Base-by-base conservation (phyloP, 2,113 vertebrate genomes). In the Aepyceros melampus region DNA sequence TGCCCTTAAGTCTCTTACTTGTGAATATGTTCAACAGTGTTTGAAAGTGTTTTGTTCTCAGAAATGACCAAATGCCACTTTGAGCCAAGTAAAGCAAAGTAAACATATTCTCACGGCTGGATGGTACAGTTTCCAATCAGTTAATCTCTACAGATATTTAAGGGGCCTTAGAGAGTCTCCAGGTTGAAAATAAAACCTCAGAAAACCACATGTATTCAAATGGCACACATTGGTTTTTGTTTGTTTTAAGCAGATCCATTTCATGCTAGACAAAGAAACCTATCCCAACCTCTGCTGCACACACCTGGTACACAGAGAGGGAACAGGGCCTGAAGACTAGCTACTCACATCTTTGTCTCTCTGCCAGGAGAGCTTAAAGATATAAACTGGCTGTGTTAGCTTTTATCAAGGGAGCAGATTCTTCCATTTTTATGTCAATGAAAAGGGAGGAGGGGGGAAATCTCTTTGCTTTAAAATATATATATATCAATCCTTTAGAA, bases 61-160 rank as follows among this genome's bases (percentile, higher is more conserved):
- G 60, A 87, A 90, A 81, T 88, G 67, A 92, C 86, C 51, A 84
- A 97, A 89, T 85, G 91, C 93, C 81, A 95, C 64, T 92, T 97
- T 67, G 71, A 81, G 76, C 23, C 76, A 92, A 74, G 79, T 60
- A 67, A 92, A 82, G 8, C 82, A 95, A 97, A 97, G 81, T 71
- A 78, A 93, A 49, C 71, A 92, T 19, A 87, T 92, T 81, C 45
- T 92, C 19, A 87, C 25, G 74, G 23, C 47, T 81, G 25, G 3
- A 23, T 81, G 87, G 64, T 94, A 60, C 4, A 89, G n/a, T 82
- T 94, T 94, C 47, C 85, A 53, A 94, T 85, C 74, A 90, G 23
- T 85, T 76, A 88, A 84, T 71, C 67, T 85, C 58, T 97, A 17
- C 2, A 79, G 81, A 58, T 79, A 43, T 92, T 87, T 25, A 90